Evolutionary conservation across 2,797 vertebrate genomes (phyloP).

Genomic region (Cuculus canorus): DNA sequence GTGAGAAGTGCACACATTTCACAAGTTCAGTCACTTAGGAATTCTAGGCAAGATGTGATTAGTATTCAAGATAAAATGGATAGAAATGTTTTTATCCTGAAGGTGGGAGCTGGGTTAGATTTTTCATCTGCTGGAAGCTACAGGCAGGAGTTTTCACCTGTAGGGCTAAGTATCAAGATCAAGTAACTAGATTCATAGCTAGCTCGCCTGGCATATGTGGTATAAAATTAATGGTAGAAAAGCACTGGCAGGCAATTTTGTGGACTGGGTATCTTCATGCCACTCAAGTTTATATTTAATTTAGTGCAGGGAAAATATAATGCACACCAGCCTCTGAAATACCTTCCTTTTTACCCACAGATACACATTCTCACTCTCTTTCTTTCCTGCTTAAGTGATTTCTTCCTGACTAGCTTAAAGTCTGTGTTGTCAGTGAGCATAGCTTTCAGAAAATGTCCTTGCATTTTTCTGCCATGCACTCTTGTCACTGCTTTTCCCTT

Average conservation of each 20-base stretch:
- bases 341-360: background rate
- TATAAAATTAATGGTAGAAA: background rate
- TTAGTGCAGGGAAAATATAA: background rate
- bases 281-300: background rate
- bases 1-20: background rate
- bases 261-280: background rate
- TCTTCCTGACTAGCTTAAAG: background rate
- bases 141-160: slow-evolving; percentile 6
- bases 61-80: slow-evolving; percentile 36
- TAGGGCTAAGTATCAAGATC: slow-evolving; percentile 6
- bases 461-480: background rate
- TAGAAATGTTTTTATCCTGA: slow-evolving; percentile 20
- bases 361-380: background rate
- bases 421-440: background rate
- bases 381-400: background rate
- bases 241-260: background rate
- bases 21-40: background rate
- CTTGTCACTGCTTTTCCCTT: background rate
- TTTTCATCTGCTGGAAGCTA: slow-evolving; percentile 25
- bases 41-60: slow-evolving; percentile 10
- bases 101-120: background rate
- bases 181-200: background rate
- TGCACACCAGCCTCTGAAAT: background rate
- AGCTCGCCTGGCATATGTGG: background rate
- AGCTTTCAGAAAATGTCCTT: background rate